phyloP scores from a whole-genome alignment of 2,888 invertebrate species.

The Drosophila basisetae region DNA sequence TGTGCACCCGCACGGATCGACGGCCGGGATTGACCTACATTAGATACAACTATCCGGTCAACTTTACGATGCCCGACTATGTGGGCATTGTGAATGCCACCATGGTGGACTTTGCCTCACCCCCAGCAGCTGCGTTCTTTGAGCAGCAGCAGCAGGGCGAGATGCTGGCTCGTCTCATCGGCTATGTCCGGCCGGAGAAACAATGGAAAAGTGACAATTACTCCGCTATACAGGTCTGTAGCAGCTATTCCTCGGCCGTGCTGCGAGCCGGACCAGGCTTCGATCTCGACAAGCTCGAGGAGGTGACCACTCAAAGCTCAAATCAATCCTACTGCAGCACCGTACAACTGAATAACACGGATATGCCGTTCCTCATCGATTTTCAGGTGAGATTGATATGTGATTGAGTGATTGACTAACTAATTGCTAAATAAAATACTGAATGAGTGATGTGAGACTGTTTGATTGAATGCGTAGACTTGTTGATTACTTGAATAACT shows the following conservation, averaged over 20 bases:
- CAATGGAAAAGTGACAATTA: slow-evolving; percentile 90
- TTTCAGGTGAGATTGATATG: slow-evolving; percentile 87
- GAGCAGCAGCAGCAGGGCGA: slow-evolving; percentile 90
- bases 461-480: neutral
- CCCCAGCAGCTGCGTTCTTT: slow-evolving; percentile 89
- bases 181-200: slow-evolving; percentile 92
- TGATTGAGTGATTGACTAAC: neutral
- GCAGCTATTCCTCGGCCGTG: slow-evolving; percentile 91
- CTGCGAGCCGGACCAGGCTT: slow-evolving; percentile 87
- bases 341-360: slow-evolving; percentile 89
- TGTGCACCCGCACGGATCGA: slow-evolving; percentile 92
- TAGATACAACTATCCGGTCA: slow-evolving; percentile 94
- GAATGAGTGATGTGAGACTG: neutral
- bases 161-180: slow-evolving; percentile 91
- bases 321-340: slow-evolving; percentile 90
- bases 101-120: slow-evolving; percentile 91
- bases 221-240: slow-evolving; percentile 91
- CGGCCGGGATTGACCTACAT: slow-evolving; percentile 95
- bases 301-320: slow-evolving; percentile 89
- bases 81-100: slow-evolving; percentile 95
- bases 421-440: neutral
- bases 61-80: slow-evolving; percentile 94
- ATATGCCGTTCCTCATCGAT: slow-evolving; percentile 89
- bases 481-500: neutral
- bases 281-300: slow-evolving; percentile 83